Percentiles rank a stretch among this genome's conserved stretches.
These are phyloP conservation scores for Drosophila asahinai DNA, from an alignment of 1,140 invertebrate genomes.

Conservation along the genomic window DNA sequence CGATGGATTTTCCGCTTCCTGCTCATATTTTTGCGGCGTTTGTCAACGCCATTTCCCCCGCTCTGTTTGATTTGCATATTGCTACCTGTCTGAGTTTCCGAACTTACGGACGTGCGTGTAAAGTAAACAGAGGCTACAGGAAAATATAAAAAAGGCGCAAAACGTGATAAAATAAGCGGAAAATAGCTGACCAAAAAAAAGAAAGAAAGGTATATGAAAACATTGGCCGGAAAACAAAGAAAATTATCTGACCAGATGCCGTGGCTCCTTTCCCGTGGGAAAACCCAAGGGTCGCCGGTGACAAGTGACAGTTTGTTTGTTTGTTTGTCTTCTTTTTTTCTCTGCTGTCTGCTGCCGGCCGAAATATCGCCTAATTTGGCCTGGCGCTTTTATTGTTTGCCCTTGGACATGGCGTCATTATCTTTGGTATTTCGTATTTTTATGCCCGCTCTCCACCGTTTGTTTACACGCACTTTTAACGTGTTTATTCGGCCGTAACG, in stretches of 20 bases:
- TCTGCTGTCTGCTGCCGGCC: slow-evolving; percentile 2
- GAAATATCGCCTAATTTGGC: slow-evolving; percentile 69
- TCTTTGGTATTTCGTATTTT: slow-evolving; percentile 37
- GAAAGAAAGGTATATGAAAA: slow-evolving; percentile 46
- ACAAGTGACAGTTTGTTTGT: slow-evolving; percentile 79
- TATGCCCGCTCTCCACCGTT: slow-evolving; percentile 7
- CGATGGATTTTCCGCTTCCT: slow-evolving; percentile 40
- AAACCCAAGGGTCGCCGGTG: slow-evolving; percentile 41
- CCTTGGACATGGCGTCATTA: slow-evolving; percentile 63
- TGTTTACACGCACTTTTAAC: slow-evolving; percentile 81
- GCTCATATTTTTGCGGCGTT: slow-evolving; percentile 33
- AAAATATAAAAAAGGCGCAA: slow-evolving; percentile 54
- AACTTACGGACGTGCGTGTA: slow-evolving; percentile 37
- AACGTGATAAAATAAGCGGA: slow-evolving; percentile 73
- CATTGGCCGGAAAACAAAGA: slow-evolving; percentile 73
- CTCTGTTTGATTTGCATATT: slow-evolving; percentile 78
- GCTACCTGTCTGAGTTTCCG: slow-evolving; percentile 66
- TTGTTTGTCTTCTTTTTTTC: slow-evolving; percentile 35
- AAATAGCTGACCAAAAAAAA: slow-evolving; percentile 71
- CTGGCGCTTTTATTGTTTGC: slow-evolving; percentile 63
- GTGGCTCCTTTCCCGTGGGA: neutral
- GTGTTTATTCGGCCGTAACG: slow-evolving; percentile 71
- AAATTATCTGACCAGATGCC: slow-evolving; percentile 78
- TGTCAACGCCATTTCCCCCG: slow-evolving; percentile 43
- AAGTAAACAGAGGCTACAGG: slow-evolving; percentile 47